Base-by-base conservation (phyloP, 2,113 vertebrate species). In the Myiopsitta monachus region DNA sequence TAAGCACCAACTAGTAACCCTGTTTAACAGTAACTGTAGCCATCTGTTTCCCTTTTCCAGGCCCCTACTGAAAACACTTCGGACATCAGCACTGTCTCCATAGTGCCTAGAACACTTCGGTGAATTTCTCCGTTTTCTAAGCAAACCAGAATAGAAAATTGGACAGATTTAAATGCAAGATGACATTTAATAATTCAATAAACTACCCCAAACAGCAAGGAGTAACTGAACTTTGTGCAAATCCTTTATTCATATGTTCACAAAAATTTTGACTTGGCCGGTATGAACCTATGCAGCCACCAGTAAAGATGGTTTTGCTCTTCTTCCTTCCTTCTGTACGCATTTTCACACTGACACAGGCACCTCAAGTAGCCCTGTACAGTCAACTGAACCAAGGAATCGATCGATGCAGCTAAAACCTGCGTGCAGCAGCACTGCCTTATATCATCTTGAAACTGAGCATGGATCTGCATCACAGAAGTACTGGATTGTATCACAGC, bases 141-240 rank as follows among this genome's bases (percentile, higher is more conserved):
- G 95, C 49, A 96, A 97, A 97, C 92, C 95, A 93, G 95, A 95
- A 43, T 85, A 92, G 70, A 96, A 94, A 95, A 90, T 41, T 72
- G 84, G 73, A 83, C 62, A 95, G 91, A 90, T 88, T 95, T 96
- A 87, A 74, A 97, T 92, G 73, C 79, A 95, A 83, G 86, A 96
- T 91, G 95, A 92, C 76, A 94, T 93, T 94, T 85, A 94, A 93
- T 90, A 97, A 97, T 95, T 94, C 64, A 92, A 95, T 91, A 83
- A 95, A 88, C 46, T 96, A 85, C 62, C 87, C 39, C 75, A 86
- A 90, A 88, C n/a, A 33, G 51, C 55, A 81, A 94, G 47, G 57
- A 90, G 47, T 92, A 94, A 86, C 90, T 79, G 67, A 88, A 87
- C 67, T 61, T 79, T 52, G 59, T 80, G 28, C 59, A 82, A 81